phyloP scores from a whole-genome alignment of 2,888 invertebrate species.

The Orthosia gracilis region DNA sequence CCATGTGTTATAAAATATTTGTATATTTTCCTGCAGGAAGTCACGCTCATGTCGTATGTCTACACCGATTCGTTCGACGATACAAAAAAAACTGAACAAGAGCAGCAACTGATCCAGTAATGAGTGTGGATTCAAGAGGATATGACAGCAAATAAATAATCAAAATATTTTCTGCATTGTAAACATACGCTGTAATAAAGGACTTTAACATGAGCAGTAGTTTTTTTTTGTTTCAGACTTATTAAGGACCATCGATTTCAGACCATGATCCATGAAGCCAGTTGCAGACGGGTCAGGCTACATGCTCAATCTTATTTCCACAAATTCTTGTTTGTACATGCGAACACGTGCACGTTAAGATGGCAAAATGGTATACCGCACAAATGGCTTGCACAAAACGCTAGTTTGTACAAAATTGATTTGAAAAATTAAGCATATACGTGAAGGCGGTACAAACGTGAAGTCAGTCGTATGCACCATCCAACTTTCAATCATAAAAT shows the following conservation, averaged over 20 bases:
- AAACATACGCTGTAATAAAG: constrained; percentile 35
- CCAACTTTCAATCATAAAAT: too few relatives aligned
- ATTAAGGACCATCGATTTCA: not conserved
- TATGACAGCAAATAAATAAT: constrained; percentile 6
- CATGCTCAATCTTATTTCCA: too few relatives aligned
- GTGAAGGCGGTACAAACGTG: too few relatives aligned
- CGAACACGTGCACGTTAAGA: too few relatives aligned
- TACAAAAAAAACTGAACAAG: constrained; percentile 49
- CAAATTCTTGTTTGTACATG: too few relatives aligned
- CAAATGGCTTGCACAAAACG: too few relatives aligned
- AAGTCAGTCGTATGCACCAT: too few relatives aligned
- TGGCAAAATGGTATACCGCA: too few relatives aligned
- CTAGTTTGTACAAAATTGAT: too few relatives aligned
- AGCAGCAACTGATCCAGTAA: constrained; percentile 1
- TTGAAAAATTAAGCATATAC: too few relatives aligned
- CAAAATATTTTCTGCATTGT: constrained; percentile 7
- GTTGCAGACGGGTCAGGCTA: too few relatives aligned
- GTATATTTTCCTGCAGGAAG: constrained; percentile 73
- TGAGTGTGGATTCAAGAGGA: constrained; percentile 3
- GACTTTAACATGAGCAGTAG: not conserved
- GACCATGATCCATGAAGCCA: too few relatives aligned
- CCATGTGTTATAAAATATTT: not conserved
- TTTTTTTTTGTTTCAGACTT: constrained; percentile 12
- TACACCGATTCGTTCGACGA: constrained; percentile 82
- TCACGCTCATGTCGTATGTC: constrained; percentile 81